Base-by-base conservation (phyloP, 2,113 vertebrate species). In the Corydoras sp. region DNA sequence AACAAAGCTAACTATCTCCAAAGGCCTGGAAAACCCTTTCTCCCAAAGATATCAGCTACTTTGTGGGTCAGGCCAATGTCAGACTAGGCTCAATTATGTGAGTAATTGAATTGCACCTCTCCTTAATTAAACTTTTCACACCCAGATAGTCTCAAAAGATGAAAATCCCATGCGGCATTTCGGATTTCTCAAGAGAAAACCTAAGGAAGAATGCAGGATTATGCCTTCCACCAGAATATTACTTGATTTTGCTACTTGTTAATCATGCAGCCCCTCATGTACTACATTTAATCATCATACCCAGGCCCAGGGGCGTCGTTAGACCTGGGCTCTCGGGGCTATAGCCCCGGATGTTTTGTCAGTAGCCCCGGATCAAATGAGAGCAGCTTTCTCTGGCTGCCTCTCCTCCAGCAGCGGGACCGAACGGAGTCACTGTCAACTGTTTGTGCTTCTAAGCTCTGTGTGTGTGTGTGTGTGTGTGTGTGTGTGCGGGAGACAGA, bases 101-200 rank as follows among this genome's bases (percentile, higher is more conserved):
- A 80, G 85, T 90, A 91, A 91, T 90, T 90, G 85, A 89, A 89
- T 89, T 86, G 87, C 81, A 85, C 86, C 85, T 81, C 68, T 79
- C 74, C 81, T 84, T 90, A 90, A 90, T 90, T 87, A 89, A 88
- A 90, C 87, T 86, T 85, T 89, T 88, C 83, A 90, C 88, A 91
- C 87, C 82, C 86, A 85, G 83, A 88, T 83, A 81, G 82, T 83
- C 81, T 85, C 78, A 58, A 79, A 73, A 76, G 83, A 88, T 84
- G 83, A 84, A 81, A 83, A 73, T 31, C 71, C 69, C 68, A 73
- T 79, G 81, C 76, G 73, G 80, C 84, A 80, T 82, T 82, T 80
- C 70, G 59, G 61, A 67, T 72, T 68, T 66, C 12, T 73, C 65
- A 72, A 67, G 59, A 60, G 75, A 24, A 72, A 66, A 71, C 63